Evolutionary conservation across 2,113 vertebrate species (phyloP).

Genomic region (Gasterosteus aculeatus): DNA sequence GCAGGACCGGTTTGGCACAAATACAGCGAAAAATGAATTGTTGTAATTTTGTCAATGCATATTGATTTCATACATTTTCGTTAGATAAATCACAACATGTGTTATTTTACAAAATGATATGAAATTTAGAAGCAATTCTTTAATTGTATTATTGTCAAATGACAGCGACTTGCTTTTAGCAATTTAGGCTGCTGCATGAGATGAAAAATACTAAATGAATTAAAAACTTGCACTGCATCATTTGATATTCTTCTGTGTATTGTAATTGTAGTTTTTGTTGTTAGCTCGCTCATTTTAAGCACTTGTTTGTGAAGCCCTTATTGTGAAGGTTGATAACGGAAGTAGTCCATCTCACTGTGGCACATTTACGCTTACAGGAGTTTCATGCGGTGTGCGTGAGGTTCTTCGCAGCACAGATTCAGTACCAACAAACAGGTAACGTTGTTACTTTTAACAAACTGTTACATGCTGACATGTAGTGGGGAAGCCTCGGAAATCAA

Average conservation of each 20-base stretch:
- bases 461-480: neutral
- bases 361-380: rapidly evolving
- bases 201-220: neutral
- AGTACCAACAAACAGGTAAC: neutral
- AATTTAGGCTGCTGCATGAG: too few species aligned
- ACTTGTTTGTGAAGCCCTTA: neutral
- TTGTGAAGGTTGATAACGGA: slow-evolving; percentile 26
- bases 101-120: too few species aligned
- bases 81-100: too few species aligned
- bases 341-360: neutral
- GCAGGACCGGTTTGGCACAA: too few species aligned
- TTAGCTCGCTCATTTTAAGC: neutral
- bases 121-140: too few species aligned
- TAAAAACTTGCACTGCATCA: neutral
- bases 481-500: rapidly evolving
- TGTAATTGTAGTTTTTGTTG: neutral
- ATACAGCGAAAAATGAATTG: too few species aligned
- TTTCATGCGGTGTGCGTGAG: neutral
- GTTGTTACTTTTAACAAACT: rapidly evolving
- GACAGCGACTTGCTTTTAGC: neutral
- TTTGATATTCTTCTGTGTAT: neutral
- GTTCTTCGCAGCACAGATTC: neutral
- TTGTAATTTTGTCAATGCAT: too few species aligned
- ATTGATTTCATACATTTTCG: too few species aligned
- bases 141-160: too few species aligned